Conservation (phyloP, 2,888 invertebrate genomes). For the Gibbula magus region DNA sequence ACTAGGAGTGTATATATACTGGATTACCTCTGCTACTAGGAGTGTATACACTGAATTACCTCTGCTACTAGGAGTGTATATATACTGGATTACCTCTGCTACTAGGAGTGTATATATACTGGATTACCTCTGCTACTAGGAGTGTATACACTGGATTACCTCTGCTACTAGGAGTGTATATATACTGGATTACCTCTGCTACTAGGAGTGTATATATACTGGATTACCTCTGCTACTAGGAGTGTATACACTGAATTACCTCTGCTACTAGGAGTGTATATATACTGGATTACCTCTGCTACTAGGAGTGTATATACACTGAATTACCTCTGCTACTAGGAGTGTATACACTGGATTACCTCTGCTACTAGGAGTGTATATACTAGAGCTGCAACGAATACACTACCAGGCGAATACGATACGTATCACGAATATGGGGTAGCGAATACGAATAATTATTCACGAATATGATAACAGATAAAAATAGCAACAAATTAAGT, state of each 20-base stretch:
- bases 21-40: conserved; percentile 85
- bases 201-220: neutral
- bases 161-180: no score
- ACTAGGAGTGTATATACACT: no score
- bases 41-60: no score
- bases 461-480: no score
- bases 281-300: conserved; percentile 80
- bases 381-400: no score
- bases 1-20: neutral
- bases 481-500: no score
- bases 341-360: conserved; percentile 75
- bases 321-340: neutral
- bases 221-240: conserved; percentile 85
- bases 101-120: no score
- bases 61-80: neutral
- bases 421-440: no score
- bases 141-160: conserved; percentile 75
- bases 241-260: no score
- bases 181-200: neutral
- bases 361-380: no score
- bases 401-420: no score
- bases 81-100: conserved; percentile 80
- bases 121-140: neutral
- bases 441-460: no score
- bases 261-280: neutral